phyloP scores from a whole-genome alignment of 2,113 vertebrate genomes.

The Cheilinus undulatus region DNA sequence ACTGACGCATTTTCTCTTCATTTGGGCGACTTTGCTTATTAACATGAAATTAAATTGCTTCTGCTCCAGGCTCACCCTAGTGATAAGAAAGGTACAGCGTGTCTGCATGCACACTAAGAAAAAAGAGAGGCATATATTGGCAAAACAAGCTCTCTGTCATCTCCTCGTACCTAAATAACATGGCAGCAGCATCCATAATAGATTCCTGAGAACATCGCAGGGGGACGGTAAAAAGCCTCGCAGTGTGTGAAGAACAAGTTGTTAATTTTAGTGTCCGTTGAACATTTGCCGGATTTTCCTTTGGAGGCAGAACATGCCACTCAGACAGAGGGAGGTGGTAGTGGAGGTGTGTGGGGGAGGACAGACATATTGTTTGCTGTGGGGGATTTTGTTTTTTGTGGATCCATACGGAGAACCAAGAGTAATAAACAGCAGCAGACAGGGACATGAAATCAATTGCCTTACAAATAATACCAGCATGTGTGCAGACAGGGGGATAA shows the following conservation, averaged over 20 bases:
- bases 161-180: slow-evolving; percentile 60
- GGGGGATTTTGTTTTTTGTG: slow-evolving; percentile 32
- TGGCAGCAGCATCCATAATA: slow-evolving; percentile 50
- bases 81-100: slow-evolving; percentile 50
- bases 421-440: slow-evolving; percentile 34
- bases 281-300: slow-evolving; percentile 32
- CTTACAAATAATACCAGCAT: slow-evolving; percentile 11
- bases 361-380: slow-evolving; percentile 47
- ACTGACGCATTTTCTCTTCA: slow-evolving; percentile 30
- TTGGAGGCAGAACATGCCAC: slow-evolving; percentile 36
- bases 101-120: slow-evolving; percentile 11
- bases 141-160: slow-evolving; percentile 51
- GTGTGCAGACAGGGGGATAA: neutral
- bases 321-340: slow-evolving; percentile 13
- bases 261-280: slow-evolving; percentile 65
- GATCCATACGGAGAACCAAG: slow-evolving; percentile 36
- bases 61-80: slow-evolving; percentile 58
- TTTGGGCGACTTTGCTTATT: slow-evolving; percentile 57
- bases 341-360: neutral
- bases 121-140: slow-evolving; percentile 40
- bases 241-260: slow-evolving; percentile 48
- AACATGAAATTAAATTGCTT: slow-evolving; percentile 68
- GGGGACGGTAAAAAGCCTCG: slow-evolving; percentile 39
- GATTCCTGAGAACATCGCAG: slow-evolving; percentile 22
- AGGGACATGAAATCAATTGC: slow-evolving; percentile 35